Base-by-base conservation (phyloP, 2,888 invertebrate genomes). In the Tinea trinotella region DNA sequence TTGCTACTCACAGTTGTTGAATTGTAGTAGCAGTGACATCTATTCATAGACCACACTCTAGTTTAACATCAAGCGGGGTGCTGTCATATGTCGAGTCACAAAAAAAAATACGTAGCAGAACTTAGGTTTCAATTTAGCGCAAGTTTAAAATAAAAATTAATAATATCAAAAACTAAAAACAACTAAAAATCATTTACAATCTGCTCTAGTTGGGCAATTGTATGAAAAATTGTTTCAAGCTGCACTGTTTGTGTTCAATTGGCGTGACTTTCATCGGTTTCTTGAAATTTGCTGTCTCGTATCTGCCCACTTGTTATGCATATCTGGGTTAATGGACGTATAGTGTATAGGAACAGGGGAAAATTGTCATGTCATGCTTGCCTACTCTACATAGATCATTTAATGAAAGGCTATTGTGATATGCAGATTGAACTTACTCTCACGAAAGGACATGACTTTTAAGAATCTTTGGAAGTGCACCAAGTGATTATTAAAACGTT, bases 261-360 rank as follows among this genome's bases (percentile, higher is more conserved):
- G 52, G 54, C 59, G 56, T 48, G 53, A 57, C 54, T 53, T 54
- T 53, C 55, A 57, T 57, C 57, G 56, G 59, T 55, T 63, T 61
- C 50, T 55, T 53, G 30, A 34, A 54, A 50, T 22, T 49, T 3
- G 10, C 55, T 15, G 36, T 34, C 46, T 44, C 35, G 34, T 18
- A 48, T 35, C 40, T 36, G 61, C 61, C 59, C 59, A 65, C 64
- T 65, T 68, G 63, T 64, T 67, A 63, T 67, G 65, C 62, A 65
- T 70, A 71, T 73, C 66, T 75, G 64, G 74, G 77, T 67, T 76
- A 77, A 79, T 77, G 68, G 65, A 66, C 64, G 60, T 60, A 66
- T 61, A 67, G 59, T 60, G 65, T 59, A 12, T n/a, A 15, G 36
- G 24, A 24, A 24, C 18, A 18, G 52, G 35, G 50, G 54, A 58